Base-by-base conservation (phyloP, 2,888 invertebrate genomes). In the Brachypterus glaber region DNA sequence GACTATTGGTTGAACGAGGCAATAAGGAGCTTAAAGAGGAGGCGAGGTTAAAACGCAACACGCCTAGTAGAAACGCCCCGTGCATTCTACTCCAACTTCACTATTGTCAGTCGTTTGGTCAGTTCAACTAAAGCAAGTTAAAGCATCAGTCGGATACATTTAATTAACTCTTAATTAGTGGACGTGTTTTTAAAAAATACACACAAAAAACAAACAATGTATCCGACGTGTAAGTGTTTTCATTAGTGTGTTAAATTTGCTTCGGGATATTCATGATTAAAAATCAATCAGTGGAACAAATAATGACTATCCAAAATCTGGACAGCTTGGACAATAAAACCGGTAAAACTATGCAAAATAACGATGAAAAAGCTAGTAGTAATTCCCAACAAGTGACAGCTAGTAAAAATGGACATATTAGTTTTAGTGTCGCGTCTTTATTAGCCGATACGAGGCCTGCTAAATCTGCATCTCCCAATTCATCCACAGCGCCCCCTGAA, bases 401-500 rank as follows among this genome's bases (percentile, higher is more conserved):
- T 26, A 59, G 54, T 41, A 81, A 81, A 58, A 71, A 75, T 44
- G 77, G 79, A 46, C 70, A 80, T 53, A 77, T 82, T 57, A 82
- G 80, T 67, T 91, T 92, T 71, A 86, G 89, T 66, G 90, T 91
- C 50, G 88, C 90, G 4, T 86, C 90, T 1, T 74, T 90, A 47
- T 68, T 92, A 49, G 81, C 88, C 11, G 90, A 91, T 55, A 82
- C 90, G 16, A 78, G 86, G 60, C 75, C 76, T 2, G 46, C 50
- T 14, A 67, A 71, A 41, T 69, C 70, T 1, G 64, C 70, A 8
- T 72, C 72, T 12, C 58, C 73, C 9, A 67, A 63, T n/a, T 68
- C 71, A 3, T 69, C 72, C 14, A 65, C 66, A 3, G 61, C 68
- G 1, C 69, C 70, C 2, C 46, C 59, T 59, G 3, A 47, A 48